Conservation (phyloP, 2,797 vertebrate species). For the Natrix natrix region DNA sequence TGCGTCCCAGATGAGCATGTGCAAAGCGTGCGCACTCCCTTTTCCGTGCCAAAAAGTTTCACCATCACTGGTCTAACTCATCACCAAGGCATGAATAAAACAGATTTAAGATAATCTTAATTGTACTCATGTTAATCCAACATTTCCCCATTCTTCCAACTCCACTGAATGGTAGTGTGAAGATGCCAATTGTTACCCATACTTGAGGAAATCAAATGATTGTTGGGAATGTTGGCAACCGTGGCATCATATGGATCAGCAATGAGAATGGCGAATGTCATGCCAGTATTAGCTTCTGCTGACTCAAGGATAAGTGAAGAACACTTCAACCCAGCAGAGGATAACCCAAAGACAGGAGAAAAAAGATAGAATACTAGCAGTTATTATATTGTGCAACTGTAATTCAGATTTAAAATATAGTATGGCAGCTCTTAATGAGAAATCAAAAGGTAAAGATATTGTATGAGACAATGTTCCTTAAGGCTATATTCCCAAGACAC, state of each 20-base stretch:
- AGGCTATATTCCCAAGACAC: conserved; percentile 22
- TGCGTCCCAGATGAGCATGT: too few relatives aligned
- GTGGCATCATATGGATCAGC: neutral
- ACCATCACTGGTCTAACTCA: neutral
- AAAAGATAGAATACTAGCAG: neutral
- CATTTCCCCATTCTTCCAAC: neutral
- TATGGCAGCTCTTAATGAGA: conserved; percentile 35
- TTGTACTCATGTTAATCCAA: neutral
- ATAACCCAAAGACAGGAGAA: neutral
- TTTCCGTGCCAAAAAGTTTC: too few relatives aligned
- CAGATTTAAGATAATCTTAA: neutral
- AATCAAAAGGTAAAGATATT: conserved; percentile 25
- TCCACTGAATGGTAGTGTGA: neutral
- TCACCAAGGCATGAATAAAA: neutral
- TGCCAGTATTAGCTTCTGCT: conserved; percentile 7
- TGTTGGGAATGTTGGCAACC: neutral
- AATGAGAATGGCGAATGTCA: neutral
- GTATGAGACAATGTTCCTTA: conserved; percentile 27
- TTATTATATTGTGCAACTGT: neutral
- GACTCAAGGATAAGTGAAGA: neutral
- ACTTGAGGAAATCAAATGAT: neutral
- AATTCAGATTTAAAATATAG: conserved; percentile 4
- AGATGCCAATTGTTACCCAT: neutral
- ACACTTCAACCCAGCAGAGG: neutral
- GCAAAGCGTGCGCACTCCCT: too few relatives aligned